Evolutionary conservation across 2,888 invertebrate genomes (phyloP).

Genomic region (Hypsopygia costalis): DNA sequence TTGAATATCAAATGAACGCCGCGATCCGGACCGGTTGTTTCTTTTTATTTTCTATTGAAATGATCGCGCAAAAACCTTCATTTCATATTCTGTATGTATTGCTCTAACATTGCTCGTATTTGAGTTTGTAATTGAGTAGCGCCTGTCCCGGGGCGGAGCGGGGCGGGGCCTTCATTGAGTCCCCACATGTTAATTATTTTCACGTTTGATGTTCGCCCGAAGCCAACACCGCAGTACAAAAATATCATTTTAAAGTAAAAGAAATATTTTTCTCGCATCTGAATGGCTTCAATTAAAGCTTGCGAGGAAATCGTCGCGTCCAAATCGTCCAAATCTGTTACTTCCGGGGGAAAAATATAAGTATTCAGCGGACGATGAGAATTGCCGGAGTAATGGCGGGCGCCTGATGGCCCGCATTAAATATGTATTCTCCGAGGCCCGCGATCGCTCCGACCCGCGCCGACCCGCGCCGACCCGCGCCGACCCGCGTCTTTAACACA

Average conservation of each 20-base stretch:
- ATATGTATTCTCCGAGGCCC: constrained; percentile 24
- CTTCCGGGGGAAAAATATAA: constrained; percentile 25
- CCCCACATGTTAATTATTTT: no score
- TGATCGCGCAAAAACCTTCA: no score
- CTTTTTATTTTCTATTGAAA: no score
- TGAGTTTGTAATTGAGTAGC: no score
- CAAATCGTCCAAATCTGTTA: constrained; percentile 30
- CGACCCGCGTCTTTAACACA: neutral
- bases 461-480: neutral
- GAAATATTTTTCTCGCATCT: constrained; percentile 13
- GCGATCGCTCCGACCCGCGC: constrained; percentile 10
- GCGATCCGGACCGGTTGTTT: no score
- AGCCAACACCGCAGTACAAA: neutral
- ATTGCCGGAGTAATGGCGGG: constrained; percentile 21
- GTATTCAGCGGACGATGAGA: constrained; percentile 15
- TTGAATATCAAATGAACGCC: no score
- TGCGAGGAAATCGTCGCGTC: constrained; percentile 21
- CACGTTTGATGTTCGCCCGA: no score
- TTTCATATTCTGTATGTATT: no score
- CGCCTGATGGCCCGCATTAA: constrained; percentile 24
- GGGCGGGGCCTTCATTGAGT: no score
- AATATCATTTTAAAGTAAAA: neutral
- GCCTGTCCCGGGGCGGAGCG: no score
- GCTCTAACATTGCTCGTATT: no score
- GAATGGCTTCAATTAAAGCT: constrained; percentile 28